A percentile compares a stretch with the other conserved stretches of the same genome.
Evolutionary conservation across 2,113 vertebrate species (phyloP).

Genomic region (Onychostoma macrolepis): DNA sequence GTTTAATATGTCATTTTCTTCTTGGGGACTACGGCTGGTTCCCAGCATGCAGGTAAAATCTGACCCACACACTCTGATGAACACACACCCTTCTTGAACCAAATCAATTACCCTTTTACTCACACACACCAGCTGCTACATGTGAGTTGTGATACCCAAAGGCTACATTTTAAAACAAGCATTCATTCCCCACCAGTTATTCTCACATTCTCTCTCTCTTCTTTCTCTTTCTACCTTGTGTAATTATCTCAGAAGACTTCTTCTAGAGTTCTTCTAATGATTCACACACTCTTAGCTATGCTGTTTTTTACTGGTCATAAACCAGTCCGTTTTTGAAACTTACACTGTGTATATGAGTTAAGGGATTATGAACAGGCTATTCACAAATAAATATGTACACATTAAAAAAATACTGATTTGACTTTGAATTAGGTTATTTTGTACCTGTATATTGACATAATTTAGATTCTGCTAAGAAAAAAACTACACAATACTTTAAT

Average conservation of each 20-base stretch:
- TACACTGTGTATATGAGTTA: background rate
- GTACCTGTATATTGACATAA: background rate
- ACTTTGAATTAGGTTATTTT: background rate
- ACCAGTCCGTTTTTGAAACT: background rate
- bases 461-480: background rate
- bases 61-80: background rate
- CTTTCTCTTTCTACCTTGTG: background rate
- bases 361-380: background rate
- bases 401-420: background rate
- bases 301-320: background rate
- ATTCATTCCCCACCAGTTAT: background rate
- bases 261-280: background rate
- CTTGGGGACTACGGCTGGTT: background rate
- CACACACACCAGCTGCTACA: background rate
- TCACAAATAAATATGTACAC: background rate
- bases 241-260: background rate
- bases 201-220: background rate
- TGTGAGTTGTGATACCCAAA: background rate
- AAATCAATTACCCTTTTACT: slow-evolving; percentile 45
- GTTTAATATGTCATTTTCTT: background rate
- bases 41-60: background rate
- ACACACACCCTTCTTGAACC: background rate
- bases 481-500: background rate
- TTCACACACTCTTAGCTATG: background rate
- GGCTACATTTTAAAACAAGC: slow-evolving; percentile 4